Evolutionary conservation across 2,113 vertebrate species (phyloP).

Genomic region (Alaudala cheleensis): DNA sequence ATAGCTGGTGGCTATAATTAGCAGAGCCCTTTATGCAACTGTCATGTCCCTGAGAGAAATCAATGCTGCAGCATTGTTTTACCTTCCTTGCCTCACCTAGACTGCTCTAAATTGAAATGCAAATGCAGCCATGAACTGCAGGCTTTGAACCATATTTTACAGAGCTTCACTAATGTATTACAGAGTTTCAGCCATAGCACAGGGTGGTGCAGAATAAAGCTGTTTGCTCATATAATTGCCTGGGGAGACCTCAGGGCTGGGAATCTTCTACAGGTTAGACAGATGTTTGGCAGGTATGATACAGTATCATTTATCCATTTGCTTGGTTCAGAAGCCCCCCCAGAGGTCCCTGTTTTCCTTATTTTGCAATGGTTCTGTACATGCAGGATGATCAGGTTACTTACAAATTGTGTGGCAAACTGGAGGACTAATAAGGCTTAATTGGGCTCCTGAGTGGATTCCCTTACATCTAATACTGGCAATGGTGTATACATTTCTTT

Average conservation of each 20-base stretch:
- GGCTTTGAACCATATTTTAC: not conserved
- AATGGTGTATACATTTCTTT: not conserved
- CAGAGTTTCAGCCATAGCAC: not conserved
- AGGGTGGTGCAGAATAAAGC: not conserved
- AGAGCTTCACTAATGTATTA: not conserved
- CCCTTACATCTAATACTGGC: not conserved
- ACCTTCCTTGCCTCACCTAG: not conserved
- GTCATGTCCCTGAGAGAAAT: constrained; percentile 8
- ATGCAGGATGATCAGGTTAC: not conserved
- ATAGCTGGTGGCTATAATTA: constrained; percentile 24
- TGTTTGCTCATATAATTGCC: not conserved
- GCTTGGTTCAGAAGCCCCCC: not conserved
- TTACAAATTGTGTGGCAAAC: not conserved
- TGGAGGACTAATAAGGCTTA: not conserved
- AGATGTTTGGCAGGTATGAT: not conserved
- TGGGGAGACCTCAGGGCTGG: not conserved
- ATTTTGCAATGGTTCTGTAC: not conserved
- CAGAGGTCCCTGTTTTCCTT: not conserved
- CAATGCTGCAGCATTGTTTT: not conserved
- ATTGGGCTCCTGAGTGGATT: not conserved
- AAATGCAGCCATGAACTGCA: fast-evolving
- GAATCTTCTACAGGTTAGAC: not conserved
- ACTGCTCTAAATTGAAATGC: not conserved
- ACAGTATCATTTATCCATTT: not conserved
- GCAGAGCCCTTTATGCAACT: constrained; percentile 5